A percentile compares a stretch with the other conserved stretches of the same genome.
Evolutionary conservation across 2,113 vertebrate genomes (phyloP).

Genomic region (Numenius arquata): DNA sequence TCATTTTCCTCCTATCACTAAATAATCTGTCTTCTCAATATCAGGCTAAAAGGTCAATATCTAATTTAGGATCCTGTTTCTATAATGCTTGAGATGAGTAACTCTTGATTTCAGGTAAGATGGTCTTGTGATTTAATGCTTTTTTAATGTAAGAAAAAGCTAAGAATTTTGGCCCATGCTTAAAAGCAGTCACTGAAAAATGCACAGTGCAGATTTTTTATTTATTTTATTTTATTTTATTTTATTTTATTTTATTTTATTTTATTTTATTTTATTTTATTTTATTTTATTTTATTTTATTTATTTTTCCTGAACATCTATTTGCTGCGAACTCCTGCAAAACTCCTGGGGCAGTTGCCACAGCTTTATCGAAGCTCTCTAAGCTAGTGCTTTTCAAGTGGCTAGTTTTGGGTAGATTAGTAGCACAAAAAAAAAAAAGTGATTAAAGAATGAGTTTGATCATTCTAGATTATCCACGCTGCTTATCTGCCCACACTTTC

Average conservation of each 20-base stretch:
- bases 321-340: neutral
- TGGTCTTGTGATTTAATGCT: neutral
- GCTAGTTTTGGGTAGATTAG: neutral
- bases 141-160: neutral
- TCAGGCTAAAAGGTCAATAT: slow-evolving; percentile 16
- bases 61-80: slow-evolving; percentile 31
- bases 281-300: too few relatives aligned
- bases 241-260: neutral
- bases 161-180: neutral
- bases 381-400: neutral
- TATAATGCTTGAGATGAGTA: neutral
- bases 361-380: neutral
- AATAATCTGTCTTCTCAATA: slow-evolving; percentile 5
- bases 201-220: neutral
- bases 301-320: neutral
- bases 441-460: neutral
- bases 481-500: neutral
- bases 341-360: neutral
- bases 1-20: neutral
- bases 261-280: neutral
- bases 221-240: neutral
- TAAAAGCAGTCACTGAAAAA: neutral
- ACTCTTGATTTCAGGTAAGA: neutral
- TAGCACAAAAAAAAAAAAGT: neutral
- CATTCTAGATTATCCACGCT: neutral